Base-by-base conservation (phyloP, 2,113 vertebrate genomes). In the Forbesichthys papilliferus region DNA sequence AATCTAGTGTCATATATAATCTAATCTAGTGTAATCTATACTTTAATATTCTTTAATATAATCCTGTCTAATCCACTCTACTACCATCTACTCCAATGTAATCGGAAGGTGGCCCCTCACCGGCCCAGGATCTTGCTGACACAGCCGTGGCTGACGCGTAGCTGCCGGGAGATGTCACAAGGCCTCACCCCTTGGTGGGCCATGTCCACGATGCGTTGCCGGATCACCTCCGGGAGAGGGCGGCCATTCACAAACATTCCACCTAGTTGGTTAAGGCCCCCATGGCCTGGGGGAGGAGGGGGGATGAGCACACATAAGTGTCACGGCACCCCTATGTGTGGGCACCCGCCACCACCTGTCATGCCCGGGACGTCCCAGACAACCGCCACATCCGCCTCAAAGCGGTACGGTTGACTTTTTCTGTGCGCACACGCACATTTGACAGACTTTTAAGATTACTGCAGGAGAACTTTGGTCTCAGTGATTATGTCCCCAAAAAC, bases 101-200 rank as follows among this genome's bases (percentile, higher is more conserved):
- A 52, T 11, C 14, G 3, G 14, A 53, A 53, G 68, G 61, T 47
- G 0, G 11, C 11, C 0, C 12, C 81, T 87, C 74, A 96, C 95
- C 95, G 94, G 87, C 95, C 95, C 34, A 96, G 92, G 82, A 96
- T 96, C 90, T 96, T 96, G 93, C 95, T 96, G 86, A 96, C 95
- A 14, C 95, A 96, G 76, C 95, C 95, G 67, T 96, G 95, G 79
- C 95, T 96, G 86, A 96, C 95, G 0, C 95, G 79, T 48, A 96
- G 95, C 86, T 96, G 95, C 12, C 95, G 92, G 8, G 95, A 96
- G 84, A 96, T 96, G 92, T 96, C 95, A 1, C 95, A 96, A 58
- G 95, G 95, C 56, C 95, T 86, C 1, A 96, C 94, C 0, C 95
- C 95, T 84, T 96, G 95, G 81, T 96, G 95, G 18, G 95, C 95